phyloP scores from a whole-genome alignment of 2,888 invertebrate species.

The Watsonalla binaria region DNA sequence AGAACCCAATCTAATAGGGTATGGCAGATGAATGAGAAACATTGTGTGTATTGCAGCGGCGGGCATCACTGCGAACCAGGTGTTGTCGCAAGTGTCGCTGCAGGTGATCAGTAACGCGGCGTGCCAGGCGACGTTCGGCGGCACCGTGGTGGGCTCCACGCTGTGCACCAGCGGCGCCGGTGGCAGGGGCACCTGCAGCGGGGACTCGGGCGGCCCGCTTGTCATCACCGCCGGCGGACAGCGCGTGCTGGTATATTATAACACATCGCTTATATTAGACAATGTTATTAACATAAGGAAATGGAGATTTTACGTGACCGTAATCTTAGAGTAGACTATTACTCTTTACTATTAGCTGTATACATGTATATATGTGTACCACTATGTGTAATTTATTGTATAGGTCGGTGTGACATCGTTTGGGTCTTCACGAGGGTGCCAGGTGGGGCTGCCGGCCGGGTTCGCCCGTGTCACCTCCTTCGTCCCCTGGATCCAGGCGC shows the following conservation, averaged over 20 bases:
- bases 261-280: neutral
- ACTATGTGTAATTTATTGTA: neutral
- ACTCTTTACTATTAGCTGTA: neutral
- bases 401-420: conserved; percentile 25
- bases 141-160: conserved; percentile 6
- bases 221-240: conserved; percentile 4
- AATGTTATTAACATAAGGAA: no score
- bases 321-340: no score
- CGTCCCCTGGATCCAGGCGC: conserved; percentile 22
- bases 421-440: conserved; percentile 21
- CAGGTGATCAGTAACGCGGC: conserved; percentile 25
- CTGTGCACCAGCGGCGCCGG: conserved; percentile 23
- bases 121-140: conserved; percentile 7
- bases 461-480: conserved; percentile 26
- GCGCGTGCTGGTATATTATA: conserved; percentile 1
- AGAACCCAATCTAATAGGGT: no score
- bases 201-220: conserved; percentile 28
- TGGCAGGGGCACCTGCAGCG: conserved; percentile 17
- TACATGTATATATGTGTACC: neutral
- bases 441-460: conserved; percentile 20
- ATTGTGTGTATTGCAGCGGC: conserved; percentile 8
- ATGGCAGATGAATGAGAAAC: no score
- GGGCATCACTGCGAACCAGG: conserved; percentile 22
- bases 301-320: no score
- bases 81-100: conserved; percentile 48